Evolutionary conservation across 64 coral and sea anemone species (phyloP).

Genomic region (Anthopleura sola): DNA sequence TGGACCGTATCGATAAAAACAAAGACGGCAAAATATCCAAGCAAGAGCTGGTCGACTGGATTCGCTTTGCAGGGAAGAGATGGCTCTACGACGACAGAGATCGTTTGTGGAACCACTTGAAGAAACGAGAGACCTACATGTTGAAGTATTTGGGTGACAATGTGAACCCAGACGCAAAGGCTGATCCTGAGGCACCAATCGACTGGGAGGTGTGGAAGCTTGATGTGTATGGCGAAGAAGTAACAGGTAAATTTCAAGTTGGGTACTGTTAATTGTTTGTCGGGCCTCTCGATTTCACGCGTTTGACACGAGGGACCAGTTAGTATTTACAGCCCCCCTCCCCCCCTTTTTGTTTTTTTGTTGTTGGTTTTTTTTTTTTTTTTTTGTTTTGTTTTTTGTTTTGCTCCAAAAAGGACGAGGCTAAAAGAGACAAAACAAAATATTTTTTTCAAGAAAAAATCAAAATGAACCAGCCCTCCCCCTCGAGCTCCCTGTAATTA

Average conservation of each 20-base stretch:
- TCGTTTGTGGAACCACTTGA: conserved; percentile 63
- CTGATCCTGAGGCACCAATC: conserved; percentile 22
- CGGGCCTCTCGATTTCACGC: too few species aligned
- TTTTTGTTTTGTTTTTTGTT: too few species aligned
- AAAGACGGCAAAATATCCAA: conserved; percentile 71
- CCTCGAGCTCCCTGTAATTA: too few species aligned
- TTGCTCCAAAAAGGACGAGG: too few species aligned
- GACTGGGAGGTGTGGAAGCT: neutral
- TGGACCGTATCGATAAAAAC: conserved; percentile 86
- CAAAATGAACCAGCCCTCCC: too few species aligned
- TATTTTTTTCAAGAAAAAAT: too few species aligned
- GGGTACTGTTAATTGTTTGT: neutral
- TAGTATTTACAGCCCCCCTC: too few species aligned
- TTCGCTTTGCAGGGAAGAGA: conserved; percentile 58
- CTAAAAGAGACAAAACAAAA: too few species aligned
- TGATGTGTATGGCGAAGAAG: conserved; percentile 37
- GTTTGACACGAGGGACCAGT: too few species aligned
- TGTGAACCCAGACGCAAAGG: neutral
- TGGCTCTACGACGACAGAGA: conserved; percentile 56
- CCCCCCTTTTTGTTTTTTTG: too few species aligned
- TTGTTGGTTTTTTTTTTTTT: neutral
- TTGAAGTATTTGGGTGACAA: conserved; percentile 20
- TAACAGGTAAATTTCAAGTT: neutral
- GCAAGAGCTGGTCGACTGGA: conserved; percentile 76
- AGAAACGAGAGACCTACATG: conserved; percentile 28